Conservation (phyloP, 2,113 vertebrate genomes). For the Mola mola region DNA sequence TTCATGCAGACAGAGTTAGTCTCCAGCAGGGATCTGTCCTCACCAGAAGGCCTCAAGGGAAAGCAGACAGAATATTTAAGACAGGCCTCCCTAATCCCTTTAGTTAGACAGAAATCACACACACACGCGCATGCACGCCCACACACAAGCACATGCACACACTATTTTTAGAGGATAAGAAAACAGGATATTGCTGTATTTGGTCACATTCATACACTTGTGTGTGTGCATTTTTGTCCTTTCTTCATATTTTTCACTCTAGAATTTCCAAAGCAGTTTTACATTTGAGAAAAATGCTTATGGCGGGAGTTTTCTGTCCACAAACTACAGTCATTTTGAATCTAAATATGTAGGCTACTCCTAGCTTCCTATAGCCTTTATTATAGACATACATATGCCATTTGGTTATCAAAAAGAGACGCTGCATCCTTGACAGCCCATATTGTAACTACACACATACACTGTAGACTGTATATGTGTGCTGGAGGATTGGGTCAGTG, state of each 20-base stretch:
- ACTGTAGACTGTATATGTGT: neutral
- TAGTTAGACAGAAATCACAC: conserved; percentile 61
- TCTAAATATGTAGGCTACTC: neutral
- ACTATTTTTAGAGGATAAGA: conserved; percentile 28
- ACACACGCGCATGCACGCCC: conserved; percentile 27
- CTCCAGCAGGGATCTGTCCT: conserved; percentile 77
- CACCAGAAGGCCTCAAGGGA: conserved; percentile 68
- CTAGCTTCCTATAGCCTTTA: too few relatives aligned
- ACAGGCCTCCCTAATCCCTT: conserved; percentile 72
- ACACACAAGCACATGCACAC: conserved; percentile 19
- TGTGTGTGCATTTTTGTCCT: conserved; percentile 52
- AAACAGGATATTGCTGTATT: conserved; percentile 71
- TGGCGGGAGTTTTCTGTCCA: conserved; percentile 2
- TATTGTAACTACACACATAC: conserved; percentile 7
- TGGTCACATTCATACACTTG: conserved; percentile 50
- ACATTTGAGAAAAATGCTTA: neutral
- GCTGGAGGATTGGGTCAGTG: conserved; percentile 28
- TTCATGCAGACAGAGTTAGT: conserved; percentile 68
- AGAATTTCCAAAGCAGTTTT: conserved; percentile 41
- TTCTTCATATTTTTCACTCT: conserved; percentile 33
- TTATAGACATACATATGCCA: too few relatives aligned
- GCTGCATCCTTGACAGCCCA: conserved; percentile 28
- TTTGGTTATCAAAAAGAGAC: conserved; percentile 1
- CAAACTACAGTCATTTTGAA: conserved; percentile 1
- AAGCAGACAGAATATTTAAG: conserved; percentile 71